A percentile compares a stretch with the other conserved stretches of the same genome.
Conservation (phyloP, 2,797 vertebrate genomes). For the Lycodopsis pacificus region DNA sequence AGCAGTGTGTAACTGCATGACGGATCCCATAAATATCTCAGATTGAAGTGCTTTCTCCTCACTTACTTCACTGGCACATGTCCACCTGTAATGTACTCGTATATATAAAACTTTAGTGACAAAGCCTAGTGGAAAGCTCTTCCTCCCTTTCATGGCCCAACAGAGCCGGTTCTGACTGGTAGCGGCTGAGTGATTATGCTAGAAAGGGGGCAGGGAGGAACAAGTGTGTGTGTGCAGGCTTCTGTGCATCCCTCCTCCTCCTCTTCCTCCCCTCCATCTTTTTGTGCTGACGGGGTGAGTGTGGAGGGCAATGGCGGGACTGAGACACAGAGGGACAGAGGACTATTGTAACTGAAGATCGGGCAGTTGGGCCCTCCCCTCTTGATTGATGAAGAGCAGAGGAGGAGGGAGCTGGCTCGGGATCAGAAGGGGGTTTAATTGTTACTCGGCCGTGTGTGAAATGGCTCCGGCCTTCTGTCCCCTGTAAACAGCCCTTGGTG, state of each 20-base stretch:
- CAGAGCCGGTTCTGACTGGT: constrained; percentile 71
- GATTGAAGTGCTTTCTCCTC: not conserved
- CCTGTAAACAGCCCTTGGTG: constrained; percentile 77
- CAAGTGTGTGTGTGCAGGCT: constrained; percentile 65
- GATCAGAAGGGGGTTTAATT: constrained; percentile 73
- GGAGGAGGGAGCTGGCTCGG: constrained; percentile 53
- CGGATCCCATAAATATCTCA: constrained; percentile 18
- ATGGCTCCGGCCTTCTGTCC: constrained; percentile 78
- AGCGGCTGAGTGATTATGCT: constrained; percentile 57
- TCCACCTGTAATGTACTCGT: not conserved
- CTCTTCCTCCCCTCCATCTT: constrained; percentile 64
- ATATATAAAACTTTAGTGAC: constrained; percentile 7
- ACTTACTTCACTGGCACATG: constrained; percentile 1
- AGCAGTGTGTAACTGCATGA: constrained; percentile 38
- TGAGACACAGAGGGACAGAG: constrained; percentile 81
- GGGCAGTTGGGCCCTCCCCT: constrained; percentile 80
- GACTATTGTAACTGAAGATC: constrained; percentile 81
- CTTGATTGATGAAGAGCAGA: constrained; percentile 77
- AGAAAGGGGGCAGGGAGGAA: constrained; percentile 62
- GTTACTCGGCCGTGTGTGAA: constrained; percentile 82
- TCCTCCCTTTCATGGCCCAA: constrained; percentile 54
- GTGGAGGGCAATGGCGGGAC: constrained; percentile 72
- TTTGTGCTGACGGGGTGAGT: constrained; percentile 71
- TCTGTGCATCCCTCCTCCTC: constrained; percentile 69
- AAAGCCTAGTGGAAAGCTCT: constrained; percentile 12